Evolutionary conservation across 2,113 vertebrate species (phyloP), one percentile per base, ranked within the genome.

Genomic region (Edolisoma coerulescens): DNA sequence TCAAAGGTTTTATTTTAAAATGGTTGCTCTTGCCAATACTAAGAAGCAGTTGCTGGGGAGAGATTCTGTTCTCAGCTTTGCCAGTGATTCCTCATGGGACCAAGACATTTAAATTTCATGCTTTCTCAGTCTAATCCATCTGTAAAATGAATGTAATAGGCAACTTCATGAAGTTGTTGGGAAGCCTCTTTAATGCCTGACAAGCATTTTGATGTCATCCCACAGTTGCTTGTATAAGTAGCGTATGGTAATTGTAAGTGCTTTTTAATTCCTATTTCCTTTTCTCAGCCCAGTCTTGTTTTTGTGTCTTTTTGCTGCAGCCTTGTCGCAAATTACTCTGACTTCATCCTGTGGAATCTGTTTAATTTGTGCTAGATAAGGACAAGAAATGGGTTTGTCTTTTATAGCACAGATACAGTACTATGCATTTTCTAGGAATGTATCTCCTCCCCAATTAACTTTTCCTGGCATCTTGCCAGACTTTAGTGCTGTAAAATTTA

Each of bases 31-130:
- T 71, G 49, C 85, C 59, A 92, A 70, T 74, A 78, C 21, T 47
- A 47, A 41, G 70, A 91, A 93, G 41, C 39, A 42, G 59, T 68
- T 77, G 30, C 13, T 33, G 32, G 27, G 54, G 37, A 88, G 8
- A 93, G 37, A 77, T 93, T 82, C 74, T 82, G 45, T 91, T 85
- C 63, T 92, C 57, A 89, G 61, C 49, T 84, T 57, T 95, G 84
- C 13, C 60, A 90, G 39, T 71, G 45, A 63, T 47, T 93, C 68
- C 30, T 87, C 79, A 74, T 52, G 61, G 75, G 90, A 47, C 28
- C 27, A 60, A 67, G 39, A 17, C 63, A 84, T 90, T 83, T 88
- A 86, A 88, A 92, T 90, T 80, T 95, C 76, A 54, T 67, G 67
- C 88, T 86, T 90, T 86, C 79, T 86, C 63, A 70, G 32, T 86